Evolutionary conservation across 1,140 invertebrate species (phyloP).

Genomic region (Forficula auricularia): DNA sequence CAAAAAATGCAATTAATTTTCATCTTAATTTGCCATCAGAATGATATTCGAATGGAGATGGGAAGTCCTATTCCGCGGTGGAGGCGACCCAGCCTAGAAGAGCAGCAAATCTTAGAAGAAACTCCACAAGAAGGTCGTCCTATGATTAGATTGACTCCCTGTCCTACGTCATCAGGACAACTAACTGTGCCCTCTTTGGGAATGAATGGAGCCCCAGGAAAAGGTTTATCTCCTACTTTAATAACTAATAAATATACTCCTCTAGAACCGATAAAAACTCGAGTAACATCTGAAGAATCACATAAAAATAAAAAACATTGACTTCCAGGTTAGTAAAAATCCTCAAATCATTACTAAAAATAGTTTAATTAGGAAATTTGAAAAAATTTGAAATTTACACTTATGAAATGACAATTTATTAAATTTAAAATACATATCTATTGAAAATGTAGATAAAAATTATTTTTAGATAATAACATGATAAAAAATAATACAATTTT

Average conservation of each 20-base stretch:
- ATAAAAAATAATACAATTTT: no score
- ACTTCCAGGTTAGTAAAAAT: no score
- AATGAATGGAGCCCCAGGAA: background rate
- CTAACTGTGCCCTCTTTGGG: background rate
- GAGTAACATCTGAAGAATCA: no score
- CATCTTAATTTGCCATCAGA: conserved; percentile 2
- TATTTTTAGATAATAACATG: no score
- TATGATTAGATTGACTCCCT: conserved; percentile 6
- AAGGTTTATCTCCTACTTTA: conserved; percentile 5
- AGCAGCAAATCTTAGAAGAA: conserved; percentile 11
- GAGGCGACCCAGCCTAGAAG: conserved; percentile 8
- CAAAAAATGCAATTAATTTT: no score
- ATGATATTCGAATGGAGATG: conserved; percentile 9
- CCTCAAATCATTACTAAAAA: no score
- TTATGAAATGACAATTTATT: no score
- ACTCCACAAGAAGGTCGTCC: conserved; percentile 7
- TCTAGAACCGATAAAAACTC: conserved; percentile 8
- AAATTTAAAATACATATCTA: no score
- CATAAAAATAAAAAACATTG: no score
- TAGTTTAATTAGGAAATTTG: no score
- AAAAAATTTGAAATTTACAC: no score
- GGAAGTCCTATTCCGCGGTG: conserved; percentile 10
- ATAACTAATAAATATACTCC: conserved; percentile 8
- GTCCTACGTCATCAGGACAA: background rate
- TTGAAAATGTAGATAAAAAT: no score